Evolutionary conservation across 2,113 vertebrate species (phyloP).

Genomic region (Tautogolabrus adspersus): DNA sequence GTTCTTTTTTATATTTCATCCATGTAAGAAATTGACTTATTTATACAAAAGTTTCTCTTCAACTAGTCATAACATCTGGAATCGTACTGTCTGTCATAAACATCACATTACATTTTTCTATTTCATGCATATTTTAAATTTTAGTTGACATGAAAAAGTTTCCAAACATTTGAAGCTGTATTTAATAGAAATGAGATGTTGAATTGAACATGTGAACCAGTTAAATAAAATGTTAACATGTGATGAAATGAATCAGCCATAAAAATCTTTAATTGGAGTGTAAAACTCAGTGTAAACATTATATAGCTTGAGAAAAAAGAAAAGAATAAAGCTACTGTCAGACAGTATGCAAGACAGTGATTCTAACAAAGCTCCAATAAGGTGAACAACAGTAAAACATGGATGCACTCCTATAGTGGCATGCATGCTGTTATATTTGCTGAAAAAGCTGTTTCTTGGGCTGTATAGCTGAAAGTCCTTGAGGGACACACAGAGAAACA

Average conservation of each 20-base stretch:
- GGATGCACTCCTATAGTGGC: background rate
- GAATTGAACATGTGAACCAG: too few species aligned
- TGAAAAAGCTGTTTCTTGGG: background rate
- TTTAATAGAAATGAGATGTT: background rate
- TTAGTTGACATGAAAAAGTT: too few species aligned
- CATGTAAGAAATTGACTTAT: too few species aligned
- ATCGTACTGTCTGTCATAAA: too few species aligned
- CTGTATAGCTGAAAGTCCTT: constrained; percentile 46
- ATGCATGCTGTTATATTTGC: background rate
- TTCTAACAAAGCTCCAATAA: background rate
- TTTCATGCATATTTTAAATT: too few species aligned
- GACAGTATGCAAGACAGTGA: too few species aligned
- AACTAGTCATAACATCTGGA: too few species aligned
- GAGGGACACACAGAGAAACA: constrained; percentile 4
- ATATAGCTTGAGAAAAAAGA: background rate
- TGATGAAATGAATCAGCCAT: background rate
- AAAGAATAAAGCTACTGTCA: background rate
- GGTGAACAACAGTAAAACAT: background rate
- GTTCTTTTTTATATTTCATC: too few species aligned
- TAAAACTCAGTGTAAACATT: background rate
- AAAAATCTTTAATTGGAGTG: background rate
- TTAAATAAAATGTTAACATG: background rate
- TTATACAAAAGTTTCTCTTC: too few species aligned
- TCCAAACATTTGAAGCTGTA: background rate
- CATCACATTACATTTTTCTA: too few species aligned